These are phyloP conservation scores for Toxonevra muliebris DNA, from an alignment of 2,888 invertebrate genomes.

Conservation along the genomic window DNA sequence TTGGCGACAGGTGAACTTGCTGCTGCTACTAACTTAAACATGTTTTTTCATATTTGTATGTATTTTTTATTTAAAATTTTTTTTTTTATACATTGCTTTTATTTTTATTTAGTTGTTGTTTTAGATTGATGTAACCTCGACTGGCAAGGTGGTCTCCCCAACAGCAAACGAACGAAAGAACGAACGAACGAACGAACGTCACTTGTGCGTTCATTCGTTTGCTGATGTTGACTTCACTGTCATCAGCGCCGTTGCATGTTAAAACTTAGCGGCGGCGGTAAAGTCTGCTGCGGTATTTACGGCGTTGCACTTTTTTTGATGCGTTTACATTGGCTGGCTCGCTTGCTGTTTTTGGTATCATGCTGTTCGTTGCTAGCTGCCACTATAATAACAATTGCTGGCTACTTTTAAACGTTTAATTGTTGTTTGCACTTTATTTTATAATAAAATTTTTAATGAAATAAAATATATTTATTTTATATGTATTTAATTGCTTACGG, in stretches of 20 bases:
- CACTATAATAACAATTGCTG: neutral
- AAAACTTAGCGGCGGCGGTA: too few relatives aligned
- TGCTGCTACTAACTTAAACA: conserved; percentile 27
- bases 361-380: neutral
- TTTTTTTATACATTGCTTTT: conserved; percentile 23
- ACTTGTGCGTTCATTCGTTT: neutral
- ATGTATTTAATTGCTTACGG: too few relatives aligned
- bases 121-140: conserved; percentile 38
- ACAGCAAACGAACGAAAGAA: conserved; percentile 13
- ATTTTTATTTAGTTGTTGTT: conserved; percentile 9
- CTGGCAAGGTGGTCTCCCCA: conserved; percentile 44
- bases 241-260: too few relatives aligned
- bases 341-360: too few relatives aligned
- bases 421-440: too few relatives aligned
- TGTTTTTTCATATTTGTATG: conserved; percentile 16
- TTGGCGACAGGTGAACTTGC: conserved; percentile 37
- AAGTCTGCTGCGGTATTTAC: too few relatives aligned
- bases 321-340: too few relatives aligned
- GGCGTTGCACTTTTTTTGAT: too few relatives aligned
- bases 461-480: too few relatives aligned
- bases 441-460: too few relatives aligned
- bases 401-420: too few relatives aligned
- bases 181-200: conserved; percentile 6
- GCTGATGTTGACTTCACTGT: too few relatives aligned
- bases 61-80: conserved; percentile 4